Conservation (phyloP, 2,113 vertebrate genomes). For the Otus sunia region DNA sequence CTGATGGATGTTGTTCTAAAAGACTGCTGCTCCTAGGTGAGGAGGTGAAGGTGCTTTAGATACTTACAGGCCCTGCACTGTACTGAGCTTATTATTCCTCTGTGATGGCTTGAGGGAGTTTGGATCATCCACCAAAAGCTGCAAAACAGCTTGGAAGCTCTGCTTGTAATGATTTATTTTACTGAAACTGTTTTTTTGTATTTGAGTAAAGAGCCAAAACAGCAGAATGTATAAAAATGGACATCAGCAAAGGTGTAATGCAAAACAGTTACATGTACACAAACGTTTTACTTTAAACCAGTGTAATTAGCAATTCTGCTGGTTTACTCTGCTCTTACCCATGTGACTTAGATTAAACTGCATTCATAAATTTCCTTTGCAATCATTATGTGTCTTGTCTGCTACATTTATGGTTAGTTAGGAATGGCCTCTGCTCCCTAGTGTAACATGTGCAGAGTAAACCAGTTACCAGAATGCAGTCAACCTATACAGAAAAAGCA, state of each 20-base stretch:
- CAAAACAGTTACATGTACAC: background rate
- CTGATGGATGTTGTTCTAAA: background rate
- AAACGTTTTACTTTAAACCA: background rate
- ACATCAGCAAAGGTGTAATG: background rate
- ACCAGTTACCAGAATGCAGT: background rate
- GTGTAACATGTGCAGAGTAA: background rate
- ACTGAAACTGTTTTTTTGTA: background rate
- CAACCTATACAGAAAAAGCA: background rate
- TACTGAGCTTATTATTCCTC: background rate
- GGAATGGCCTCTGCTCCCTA: background rate
- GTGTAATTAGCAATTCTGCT: background rate
- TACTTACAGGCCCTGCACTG: background rate
- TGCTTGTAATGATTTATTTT: background rate
- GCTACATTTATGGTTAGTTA: background rate
- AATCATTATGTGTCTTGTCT: background rate
- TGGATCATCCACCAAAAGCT: background rate
- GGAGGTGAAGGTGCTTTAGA: background rate
- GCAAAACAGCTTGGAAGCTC: background rate
- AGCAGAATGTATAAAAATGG: background rate
- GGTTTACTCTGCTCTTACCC: background rate
- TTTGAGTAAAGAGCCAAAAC: background rate
- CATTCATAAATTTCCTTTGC: background rate
- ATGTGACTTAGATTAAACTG: background rate
- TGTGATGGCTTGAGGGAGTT: background rate
- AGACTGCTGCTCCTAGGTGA: background rate